phyloP scores from a whole-genome alignment of 2,888 invertebrate genomes.

The Lissonota sp. region DNA sequence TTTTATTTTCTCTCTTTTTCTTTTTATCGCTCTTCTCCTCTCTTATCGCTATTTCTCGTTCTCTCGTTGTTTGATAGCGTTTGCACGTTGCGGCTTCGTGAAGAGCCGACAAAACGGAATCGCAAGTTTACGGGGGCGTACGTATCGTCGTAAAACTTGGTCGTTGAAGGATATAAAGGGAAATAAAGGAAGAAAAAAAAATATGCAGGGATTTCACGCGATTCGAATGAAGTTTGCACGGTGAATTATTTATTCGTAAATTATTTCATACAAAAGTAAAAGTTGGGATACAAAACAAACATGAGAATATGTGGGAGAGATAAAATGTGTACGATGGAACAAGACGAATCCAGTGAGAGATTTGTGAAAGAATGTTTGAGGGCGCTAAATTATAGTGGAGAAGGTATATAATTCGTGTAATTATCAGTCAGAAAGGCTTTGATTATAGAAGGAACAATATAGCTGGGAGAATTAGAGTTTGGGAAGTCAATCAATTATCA shows the following conservation, averaged over 20 bases:
- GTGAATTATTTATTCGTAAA: background rate
- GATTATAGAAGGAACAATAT: slow-evolving; percentile 37
- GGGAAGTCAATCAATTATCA: slow-evolving; percentile 39
- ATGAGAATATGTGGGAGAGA: background rate
- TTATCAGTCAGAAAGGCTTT: slow-evolving; percentile 38
- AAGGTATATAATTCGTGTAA: slow-evolving; percentile 27
- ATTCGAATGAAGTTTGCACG: background rate
- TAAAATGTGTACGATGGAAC: background rate
- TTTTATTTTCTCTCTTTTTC: background rate
- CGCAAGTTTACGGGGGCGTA: slow-evolving; percentile 18
- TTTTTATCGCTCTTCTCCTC: background rate
- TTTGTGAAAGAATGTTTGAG: background rate
- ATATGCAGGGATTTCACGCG: background rate
- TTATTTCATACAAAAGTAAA: no score
- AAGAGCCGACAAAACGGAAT: slow-evolving; percentile 45
- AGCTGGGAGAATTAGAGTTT: slow-evolving; percentile 15
- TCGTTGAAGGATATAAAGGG: background rate
- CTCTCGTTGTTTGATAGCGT: slow-evolving; percentile 36
- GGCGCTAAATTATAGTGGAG: slow-evolving; percentile 26
- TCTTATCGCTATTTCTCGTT: background rate
- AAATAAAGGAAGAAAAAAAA: background rate
- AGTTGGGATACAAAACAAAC: background rate
- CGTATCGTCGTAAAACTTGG: slow-evolving; percentile 14
- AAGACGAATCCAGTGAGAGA: background rate
- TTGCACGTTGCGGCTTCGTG: slow-evolving; percentile 33